Evolutionary conservation across 2,888 invertebrate species (phyloP), one percentile per base, ranked within the genome.

Genomic region (Pandemis heparana): DNA sequence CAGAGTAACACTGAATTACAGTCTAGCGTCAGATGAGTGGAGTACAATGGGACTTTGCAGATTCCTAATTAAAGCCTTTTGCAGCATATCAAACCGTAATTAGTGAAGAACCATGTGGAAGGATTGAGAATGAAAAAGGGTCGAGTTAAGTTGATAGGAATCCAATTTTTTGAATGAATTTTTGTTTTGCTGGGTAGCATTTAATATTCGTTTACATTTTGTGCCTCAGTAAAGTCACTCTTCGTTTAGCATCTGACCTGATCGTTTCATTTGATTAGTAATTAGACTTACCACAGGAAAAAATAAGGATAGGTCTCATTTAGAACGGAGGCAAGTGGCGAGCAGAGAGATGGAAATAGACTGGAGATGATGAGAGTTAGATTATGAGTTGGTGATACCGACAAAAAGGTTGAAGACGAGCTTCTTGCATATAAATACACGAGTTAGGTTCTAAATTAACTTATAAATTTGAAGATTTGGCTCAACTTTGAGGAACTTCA

Each of bases 401-500:
- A 12, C 43, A 43, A 43, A 43, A 10, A 4, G 4, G 2, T 10
- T 43, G 0, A 43, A 12, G 43, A n/a, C n/a, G n/a, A 41, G 9
- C 9, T 41, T 1, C 4, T 5, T 23, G 10, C 9, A 0, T 23
- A 12, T 16, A 9, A n/a, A n/a, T 38, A 51, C 32, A 10, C 48
- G 38, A 65, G 38, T 38, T 39, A n/a, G 39, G 6, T 51, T 10
- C 38, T 51, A 9, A 16, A 63, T 32, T 10, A 65, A 65, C 16
- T 39, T 63, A 63, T 43, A 48, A 48, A 48, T 16, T 65, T 48
- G 16, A 56, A 48, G 56, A 51, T 64, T 51, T 48, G 38, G 23
- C 48, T 38, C 9, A 69, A 73, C 63, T 73, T 59, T 63, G 39
- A 64, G n/a, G 68, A 68, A 73, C 59, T 73, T 59, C 63, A 48